These are phyloP conservation scores for Chloroceryle aenea DNA, from an alignment of 2,113 vertebrate species.

Conservation along the genomic window DNA sequence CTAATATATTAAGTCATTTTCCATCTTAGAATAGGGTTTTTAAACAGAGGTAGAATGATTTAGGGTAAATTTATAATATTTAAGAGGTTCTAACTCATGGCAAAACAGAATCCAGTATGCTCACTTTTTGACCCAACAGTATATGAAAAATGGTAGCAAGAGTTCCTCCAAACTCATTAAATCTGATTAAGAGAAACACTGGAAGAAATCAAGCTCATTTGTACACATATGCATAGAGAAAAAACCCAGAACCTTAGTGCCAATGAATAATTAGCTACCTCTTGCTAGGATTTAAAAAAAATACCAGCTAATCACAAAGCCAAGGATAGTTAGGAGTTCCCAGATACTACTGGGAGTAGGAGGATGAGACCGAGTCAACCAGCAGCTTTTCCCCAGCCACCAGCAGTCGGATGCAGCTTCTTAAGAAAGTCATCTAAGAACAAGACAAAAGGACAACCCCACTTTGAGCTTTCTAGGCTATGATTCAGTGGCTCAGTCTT, in stretches of 20 bases:
- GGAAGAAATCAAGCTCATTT: constrained; percentile 7
- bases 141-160: not conserved
- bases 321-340: not conserved
- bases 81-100: not conserved
- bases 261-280: not conserved
- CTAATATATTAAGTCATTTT: constrained; percentile 50
- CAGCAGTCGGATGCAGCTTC: not conserved
- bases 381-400: not conserved
- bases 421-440: not conserved
- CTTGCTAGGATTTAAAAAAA: not conserved
- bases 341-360: not conserved
- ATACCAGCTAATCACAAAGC: not conserved
- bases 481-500: not conserved
- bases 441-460: not conserved
- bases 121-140: not conserved
- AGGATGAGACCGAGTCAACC: not conserved
- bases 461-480: not conserved
- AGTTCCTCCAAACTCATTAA: not conserved
- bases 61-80: not conserved
- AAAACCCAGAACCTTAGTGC: not conserved
- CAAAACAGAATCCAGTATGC: not conserved
- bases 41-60: not conserved
- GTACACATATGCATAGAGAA: not conserved
- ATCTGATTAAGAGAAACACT: not conserved
- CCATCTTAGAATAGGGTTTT: not conserved